These are phyloP conservation scores for Megatriorchis doriae DNA, from an alignment of 2,113 vertebrate species.

Conservation along the genomic window DNA sequence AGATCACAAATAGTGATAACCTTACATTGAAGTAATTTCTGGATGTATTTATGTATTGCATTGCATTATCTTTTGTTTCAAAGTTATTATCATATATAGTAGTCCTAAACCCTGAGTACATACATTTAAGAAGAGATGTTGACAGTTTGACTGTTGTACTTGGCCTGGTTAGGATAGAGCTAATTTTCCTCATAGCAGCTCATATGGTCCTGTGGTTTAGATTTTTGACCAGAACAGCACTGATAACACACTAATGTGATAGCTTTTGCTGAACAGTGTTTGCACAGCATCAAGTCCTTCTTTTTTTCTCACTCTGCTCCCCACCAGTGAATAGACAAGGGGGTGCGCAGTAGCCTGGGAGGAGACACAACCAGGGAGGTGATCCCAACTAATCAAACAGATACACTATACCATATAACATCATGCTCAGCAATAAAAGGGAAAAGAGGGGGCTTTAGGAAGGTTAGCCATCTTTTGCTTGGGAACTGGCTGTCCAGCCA, in stretches of 20 bases:
- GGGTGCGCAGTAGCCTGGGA: fast-evolving
- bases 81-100: background rate
- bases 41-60: background rate
- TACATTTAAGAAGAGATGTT: background rate
- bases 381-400: background rate
- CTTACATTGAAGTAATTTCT: background rate
- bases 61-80: background rate
- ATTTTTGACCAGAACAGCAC: background rate
- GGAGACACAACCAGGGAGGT: background rate
- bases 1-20: background rate
- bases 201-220: background rate
- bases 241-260: background rate
- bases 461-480: background rate
- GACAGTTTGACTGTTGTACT: background rate
- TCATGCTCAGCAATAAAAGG: background rate
- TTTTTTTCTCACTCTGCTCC: background rate
- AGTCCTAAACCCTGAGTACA: background rate
- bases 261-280: background rate
- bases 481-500: fast-evolving
- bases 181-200: background rate
- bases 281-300: background rate
- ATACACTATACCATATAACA: background rate
- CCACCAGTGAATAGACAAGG: background rate
- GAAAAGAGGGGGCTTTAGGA: background rate
- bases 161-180: background rate